Percentiles rank a stretch among this genome's conserved stretches.
Evolutionary conservation across 1,140 invertebrate species (phyloP).

Genomic region (Portunus trituberculatus): DNA sequence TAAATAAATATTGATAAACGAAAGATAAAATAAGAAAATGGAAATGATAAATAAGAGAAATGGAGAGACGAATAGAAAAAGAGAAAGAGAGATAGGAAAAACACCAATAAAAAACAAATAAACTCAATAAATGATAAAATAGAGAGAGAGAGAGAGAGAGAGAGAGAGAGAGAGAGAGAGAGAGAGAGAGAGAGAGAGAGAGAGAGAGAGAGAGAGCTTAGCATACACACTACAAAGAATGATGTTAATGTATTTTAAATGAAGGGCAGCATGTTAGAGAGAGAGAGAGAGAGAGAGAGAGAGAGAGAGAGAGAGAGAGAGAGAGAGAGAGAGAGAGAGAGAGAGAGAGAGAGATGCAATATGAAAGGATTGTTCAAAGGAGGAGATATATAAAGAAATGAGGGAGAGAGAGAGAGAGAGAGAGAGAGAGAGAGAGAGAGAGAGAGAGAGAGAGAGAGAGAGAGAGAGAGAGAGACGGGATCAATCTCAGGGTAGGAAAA

Average conservation of each 20-base stretch:
- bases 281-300: background rate
- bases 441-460: background rate
- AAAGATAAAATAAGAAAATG: too few relatives aligned
- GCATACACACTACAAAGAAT: too few relatives aligned
- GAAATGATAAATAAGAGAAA: too few relatives aligned
- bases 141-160: background rate
- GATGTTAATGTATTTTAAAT: too few relatives aligned
- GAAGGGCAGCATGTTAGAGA: too few relatives aligned
- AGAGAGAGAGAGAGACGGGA: background rate
- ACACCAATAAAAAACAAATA: background rate
- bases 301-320: conserved; percentile 41
- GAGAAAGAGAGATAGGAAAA: background rate
- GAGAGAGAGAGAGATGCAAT: too few relatives aligned
- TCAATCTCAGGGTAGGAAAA: background rate
- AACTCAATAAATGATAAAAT: too few relatives aligned
- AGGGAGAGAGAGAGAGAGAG: background rate
- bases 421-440: background rate
- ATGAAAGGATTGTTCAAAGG: background rate
- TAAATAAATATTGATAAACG: too few relatives aligned
- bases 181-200: background rate
- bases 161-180: background rate
- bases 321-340: background rate
- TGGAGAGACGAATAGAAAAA: too few relatives aligned
- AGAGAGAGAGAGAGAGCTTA: background rate
- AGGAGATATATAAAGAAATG: background rate